Conservation (phyloP, 2,888 invertebrate species). For the Clusia tigrina region DNA sequence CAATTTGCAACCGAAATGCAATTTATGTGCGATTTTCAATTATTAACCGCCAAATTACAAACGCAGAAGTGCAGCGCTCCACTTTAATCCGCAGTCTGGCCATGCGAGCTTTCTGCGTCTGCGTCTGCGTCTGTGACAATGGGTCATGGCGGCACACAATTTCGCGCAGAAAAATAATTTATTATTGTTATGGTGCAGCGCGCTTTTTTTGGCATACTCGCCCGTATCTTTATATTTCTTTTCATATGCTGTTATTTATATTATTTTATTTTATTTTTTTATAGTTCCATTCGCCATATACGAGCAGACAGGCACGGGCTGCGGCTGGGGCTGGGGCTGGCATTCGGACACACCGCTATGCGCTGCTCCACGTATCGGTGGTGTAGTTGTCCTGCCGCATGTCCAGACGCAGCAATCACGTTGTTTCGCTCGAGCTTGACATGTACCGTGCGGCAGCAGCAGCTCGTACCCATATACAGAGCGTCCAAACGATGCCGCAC, state of each 20-base stretch:
- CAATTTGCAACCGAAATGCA: conserved; percentile 3
- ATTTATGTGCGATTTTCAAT: conserved; percentile 6
- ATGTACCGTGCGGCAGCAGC: background rate
- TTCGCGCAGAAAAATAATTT: background rate
- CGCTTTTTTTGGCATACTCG: background rate
- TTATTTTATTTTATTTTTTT: background rate
- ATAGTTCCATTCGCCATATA: background rate
- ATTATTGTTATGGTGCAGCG: background rate
- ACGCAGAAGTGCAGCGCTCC: background rate
- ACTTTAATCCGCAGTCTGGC: background rate
- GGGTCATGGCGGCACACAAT: background rate
- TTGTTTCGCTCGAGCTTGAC: background rate
- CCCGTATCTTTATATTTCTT: background rate
- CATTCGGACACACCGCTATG: background rate
- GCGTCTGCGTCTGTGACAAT: background rate
- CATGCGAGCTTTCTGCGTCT: no score
- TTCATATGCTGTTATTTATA: background rate
- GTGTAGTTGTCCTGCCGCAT: no score
- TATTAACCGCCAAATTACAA: background rate
- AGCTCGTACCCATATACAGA: background rate
- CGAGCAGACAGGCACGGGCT: background rate
- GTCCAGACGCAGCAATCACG: background rate
- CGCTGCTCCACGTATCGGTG: background rate
- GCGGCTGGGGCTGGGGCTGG: background rate
- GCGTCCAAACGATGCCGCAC: background rate